Evolutionary conservation across 2,113 vertebrate genomes (phyloP), one percentile per base, ranked within the genome.

Genomic region (Rafetus swinhoei): DNA sequence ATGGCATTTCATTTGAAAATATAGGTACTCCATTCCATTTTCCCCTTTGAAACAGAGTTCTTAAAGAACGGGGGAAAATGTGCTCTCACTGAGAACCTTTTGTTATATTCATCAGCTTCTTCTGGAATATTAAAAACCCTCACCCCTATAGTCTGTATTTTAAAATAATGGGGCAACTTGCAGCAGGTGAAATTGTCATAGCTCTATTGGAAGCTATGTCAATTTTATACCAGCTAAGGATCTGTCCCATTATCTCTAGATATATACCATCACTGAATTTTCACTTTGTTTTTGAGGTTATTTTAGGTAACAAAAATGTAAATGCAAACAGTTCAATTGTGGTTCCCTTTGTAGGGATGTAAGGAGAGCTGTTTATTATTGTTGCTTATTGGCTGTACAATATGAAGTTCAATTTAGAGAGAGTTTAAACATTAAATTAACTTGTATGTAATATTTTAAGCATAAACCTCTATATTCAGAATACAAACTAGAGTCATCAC

Each of bases 1-100:
- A 82, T 91, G 86, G 35, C 32, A 89, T 97, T 96, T 96, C n/a
- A 32, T 92, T 96, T 82, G 81, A 94, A 94, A 96, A 96, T 88
- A 52, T 29, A 55, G 93, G 90, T 32, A 25, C 50, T 72, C 65
- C 22, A 50, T 94, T 93, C 81, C 4, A 1, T 87, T 96, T 97
- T 79, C 6, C 62, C 14, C 95, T 94, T 90, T 86, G 56, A 93
- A 94, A 81, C 0, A 3, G 56, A 50, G 27, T 90, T 93, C 90
- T 90, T 72, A 74, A 88, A 45, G 18, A 16, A 74, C 59, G 60
- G 81, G 81, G 14, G 9, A 29, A 53, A 57, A 95, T 93, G 55
- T 84, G 1, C 60, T 85, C 85, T 22, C 59, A 57, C 82, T 19
- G 92, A 88, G 25, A 22, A 39, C 79, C 87, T 16, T 50, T 72